Evolutionary conservation across 2,888 invertebrate genomes (phyloP), one percentile per base, ranked within the genome.

Genomic region (Diaphora mendica): DNA sequence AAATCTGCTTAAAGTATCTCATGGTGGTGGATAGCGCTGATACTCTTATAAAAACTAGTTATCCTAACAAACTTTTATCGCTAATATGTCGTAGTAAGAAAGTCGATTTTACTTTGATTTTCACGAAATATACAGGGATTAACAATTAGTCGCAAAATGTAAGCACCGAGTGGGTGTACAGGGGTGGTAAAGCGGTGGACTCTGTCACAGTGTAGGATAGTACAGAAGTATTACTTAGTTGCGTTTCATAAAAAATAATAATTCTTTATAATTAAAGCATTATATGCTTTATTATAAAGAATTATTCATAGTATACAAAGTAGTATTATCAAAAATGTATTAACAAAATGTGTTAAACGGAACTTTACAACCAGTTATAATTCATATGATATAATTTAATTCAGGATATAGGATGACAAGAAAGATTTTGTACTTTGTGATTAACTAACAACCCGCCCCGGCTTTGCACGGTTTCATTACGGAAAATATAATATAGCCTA

Each of bases 71-170:
- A 70, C n/a, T 70, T 66, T 55, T 20, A 13, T 74, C 23, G 23
- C 42, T 64, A 30, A 65, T 71, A 72, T 65, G 33, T 67, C 55
- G n/a, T 35, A 17, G 30, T n/a, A 68, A 76, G 65, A 85, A 83
- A 75, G 82, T 81, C 68, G 71, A 80, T 9, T 81, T 79, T 84
- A 39, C 77, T 77, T 77, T 81, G 75, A 74, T 76, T 78, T 77
- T 72, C 70, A 64, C 26, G 75, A 77, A 77, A 79, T 81, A 78
- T 79, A 82, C 79, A 80, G 79, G 85, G 85, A 86, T 87, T 86
- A 85, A 86, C 88, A 90, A 90, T 90, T 90, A 90, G 89, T 90
- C 80, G 87, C 85, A 87, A 87, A 87, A 87, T 82, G 86, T 83
- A 85, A 83, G 83, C 80, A 82, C 82, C 83, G 77, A 81, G 83